These are phyloP conservation scores for Bovichtus variegatus DNA, from an alignment of 2,797 vertebrate genomes.

Conservation along the genomic window DNA sequence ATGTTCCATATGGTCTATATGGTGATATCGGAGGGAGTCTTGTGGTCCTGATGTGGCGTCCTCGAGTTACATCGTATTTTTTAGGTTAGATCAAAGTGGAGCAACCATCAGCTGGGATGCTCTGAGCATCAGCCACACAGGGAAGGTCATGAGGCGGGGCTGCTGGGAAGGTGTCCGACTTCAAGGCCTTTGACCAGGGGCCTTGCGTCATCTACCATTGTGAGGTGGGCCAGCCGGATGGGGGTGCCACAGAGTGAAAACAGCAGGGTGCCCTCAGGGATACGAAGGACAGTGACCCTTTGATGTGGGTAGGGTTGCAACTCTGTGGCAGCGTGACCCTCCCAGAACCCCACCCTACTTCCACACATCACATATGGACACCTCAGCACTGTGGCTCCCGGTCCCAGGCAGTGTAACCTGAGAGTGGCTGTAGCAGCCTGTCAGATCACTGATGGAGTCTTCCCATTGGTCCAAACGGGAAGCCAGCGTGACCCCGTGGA, in stretches of 20 bases:
- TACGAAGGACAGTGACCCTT: constrained; percentile 60
- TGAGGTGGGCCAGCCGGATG: constrained; percentile 19
- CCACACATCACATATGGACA: constrained; percentile 77
- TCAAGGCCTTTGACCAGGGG: constrained; percentile 62
- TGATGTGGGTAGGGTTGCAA: constrained; percentile 68
- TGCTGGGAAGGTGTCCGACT: constrained; percentile 70
- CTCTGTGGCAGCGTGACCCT: constrained; percentile 48
- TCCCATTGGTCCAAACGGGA: constrained; percentile 78
- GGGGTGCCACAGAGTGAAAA: constrained; percentile 28
- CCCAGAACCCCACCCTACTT: constrained; percentile 54
- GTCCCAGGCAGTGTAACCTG: constrained; percentile 64
- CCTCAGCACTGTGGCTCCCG: constrained; percentile 55
- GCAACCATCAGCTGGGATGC: constrained; percentile 64
- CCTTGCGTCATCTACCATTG: constrained; percentile 49
- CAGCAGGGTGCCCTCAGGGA: constrained; percentile 68
- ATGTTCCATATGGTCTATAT: constrained; percentile 72
- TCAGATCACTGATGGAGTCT: constrained; percentile 62
- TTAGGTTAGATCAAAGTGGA: constrained; percentile 67
- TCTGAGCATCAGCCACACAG: constrained; percentile 44
- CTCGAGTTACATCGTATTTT: constrained; percentile 59
- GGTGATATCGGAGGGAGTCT: not conserved
- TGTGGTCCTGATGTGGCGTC: constrained; percentile 42
- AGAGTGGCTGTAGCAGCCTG: constrained; percentile 71
- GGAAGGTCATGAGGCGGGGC: constrained; percentile 56
- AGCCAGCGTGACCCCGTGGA: constrained; percentile 73